Conservation (phyloP, 2,888 invertebrate species). For the Spisula solida region DNA sequence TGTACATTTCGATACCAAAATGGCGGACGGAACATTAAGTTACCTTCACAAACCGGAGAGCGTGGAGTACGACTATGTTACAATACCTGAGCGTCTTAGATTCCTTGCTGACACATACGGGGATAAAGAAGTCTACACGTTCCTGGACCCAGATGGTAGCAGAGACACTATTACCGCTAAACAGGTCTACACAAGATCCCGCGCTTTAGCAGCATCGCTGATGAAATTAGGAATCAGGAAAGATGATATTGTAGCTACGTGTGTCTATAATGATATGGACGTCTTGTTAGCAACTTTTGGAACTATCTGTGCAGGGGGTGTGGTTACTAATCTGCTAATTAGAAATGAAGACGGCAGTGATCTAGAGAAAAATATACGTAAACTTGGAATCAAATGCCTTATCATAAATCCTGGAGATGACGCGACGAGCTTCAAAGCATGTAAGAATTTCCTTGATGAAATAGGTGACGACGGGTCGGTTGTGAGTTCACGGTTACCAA, state of each 20-base stretch:
- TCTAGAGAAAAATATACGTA: background rate
- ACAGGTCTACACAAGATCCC: constrained; percentile 29
- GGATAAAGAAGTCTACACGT: constrained; percentile 54
- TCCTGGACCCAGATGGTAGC: constrained; percentile 47
- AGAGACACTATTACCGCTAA: constrained; percentile 37
- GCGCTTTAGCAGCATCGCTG: constrained; percentile 26
- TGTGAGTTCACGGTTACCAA: constrained; percentile 18
- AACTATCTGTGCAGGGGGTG: constrained; percentile 49
- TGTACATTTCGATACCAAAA: background rate
- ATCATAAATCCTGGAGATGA: constrained; percentile 43
- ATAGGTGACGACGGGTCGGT: constrained; percentile 28
- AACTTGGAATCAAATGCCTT: constrained; percentile 32
- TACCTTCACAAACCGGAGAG: constrained; percentile 47
- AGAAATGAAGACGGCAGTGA: constrained; percentile 38
- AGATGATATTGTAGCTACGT: constrained; percentile 57
- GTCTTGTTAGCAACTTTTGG: constrained; percentile 51
- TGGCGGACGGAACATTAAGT: constrained; percentile 22
- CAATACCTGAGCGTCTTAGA: constrained; percentile 35
- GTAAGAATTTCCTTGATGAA: constrained; percentile 45
- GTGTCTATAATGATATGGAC: constrained; percentile 50
- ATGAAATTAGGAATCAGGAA: constrained; percentile 48
- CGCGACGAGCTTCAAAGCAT: constrained; percentile 26
- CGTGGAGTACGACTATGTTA: constrained; percentile 36
- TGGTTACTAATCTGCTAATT: constrained; percentile 31
- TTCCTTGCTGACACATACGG: constrained; percentile 30